phyloP scores from a whole-genome alignment of 2,888 invertebrate species.

The Sarcophaga rosellei region DNA sequence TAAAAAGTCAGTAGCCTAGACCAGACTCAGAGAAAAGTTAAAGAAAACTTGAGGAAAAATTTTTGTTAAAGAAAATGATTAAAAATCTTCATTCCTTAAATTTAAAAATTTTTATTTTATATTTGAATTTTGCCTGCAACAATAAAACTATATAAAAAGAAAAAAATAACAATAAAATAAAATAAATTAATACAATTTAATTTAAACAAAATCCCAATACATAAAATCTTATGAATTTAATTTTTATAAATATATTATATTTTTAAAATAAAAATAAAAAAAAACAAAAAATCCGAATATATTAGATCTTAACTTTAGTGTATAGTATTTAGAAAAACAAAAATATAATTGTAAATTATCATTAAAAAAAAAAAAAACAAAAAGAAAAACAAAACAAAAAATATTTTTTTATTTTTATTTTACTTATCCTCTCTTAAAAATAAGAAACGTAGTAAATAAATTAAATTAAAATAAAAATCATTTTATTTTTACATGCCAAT shows the following conservation, averaged over 20 bases:
- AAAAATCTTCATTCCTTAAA: background rate
- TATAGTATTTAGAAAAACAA: constrained; percentile 3
- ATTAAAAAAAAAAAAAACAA: background rate
- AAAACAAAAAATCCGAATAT: constrained; percentile 19
- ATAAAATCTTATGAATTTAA: constrained; percentile 27
- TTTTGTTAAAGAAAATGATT: background rate
- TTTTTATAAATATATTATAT: constrained; percentile 3
- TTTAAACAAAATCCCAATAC: constrained; percentile 15
- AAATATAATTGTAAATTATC: constrained; percentile 27
- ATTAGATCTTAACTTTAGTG: constrained; percentile 23
- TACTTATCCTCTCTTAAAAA: constrained; percentile 19
- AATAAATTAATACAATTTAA: background rate
- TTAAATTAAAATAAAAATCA: constrained; percentile 32
- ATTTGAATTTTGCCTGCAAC: background rate
- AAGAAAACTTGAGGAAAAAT: too few relatives aligned
- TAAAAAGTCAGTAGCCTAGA: too few relatives aligned
- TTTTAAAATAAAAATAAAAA: constrained; percentile 15
- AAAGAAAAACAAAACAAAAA: background rate
- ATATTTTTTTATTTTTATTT: background rate
- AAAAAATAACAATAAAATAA: background rate
- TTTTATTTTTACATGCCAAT: constrained; percentile 67
- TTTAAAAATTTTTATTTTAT: background rate
- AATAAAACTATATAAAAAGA: background rate
- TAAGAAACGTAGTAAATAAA: constrained; percentile 31
- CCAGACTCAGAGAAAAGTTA: too few relatives aligned